Evolutionary conservation across 2,797 vertebrate genomes (phyloP), one percentile per base, ranked within the genome.

Genomic region (Chaetophractus vellerosus): DNA sequence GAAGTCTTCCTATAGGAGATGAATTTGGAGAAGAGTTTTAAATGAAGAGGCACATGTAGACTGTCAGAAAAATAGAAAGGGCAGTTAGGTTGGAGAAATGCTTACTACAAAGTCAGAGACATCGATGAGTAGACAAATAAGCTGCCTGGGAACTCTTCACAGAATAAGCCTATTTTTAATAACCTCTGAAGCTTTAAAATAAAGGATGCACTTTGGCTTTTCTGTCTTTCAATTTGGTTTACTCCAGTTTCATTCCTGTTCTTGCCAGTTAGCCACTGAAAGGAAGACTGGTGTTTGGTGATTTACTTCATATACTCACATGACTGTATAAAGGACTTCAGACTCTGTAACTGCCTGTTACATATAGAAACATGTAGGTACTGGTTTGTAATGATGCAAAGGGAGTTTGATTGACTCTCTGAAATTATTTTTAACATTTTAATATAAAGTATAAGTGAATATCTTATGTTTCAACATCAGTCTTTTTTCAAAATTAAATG

Each of bases 401-500:
- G 61, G 45, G 31, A 72, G 90, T 79, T 93, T 94, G 61, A 94
- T 36, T 33, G 55, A 87, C 75, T 76, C 75, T 76, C 59, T 94
- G 61, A 93, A 95, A 81, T 83, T 59, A 31, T 76, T 80, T 66
- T 21, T 66, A 28, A 87, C 57, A 28, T 91, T 84, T 90, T 91
- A 85, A 72, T 87, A 68, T 48, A 26, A 95, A 76, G 31, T 80
- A 88, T 41, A 74, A 85, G 96, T 72, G 23, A 41, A n/a, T 75
- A 52, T 92, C 9, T 92, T 90, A 76, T 63, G 28, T 95, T 96
- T 94, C 38, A 93, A n/a, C 10, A 80, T 74, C 21, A 83, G 33
- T 94, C 36, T 88, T 76, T 24, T 95, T 92, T 96, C 66, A 94
- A 87, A 96, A 90, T 93, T 52, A 78, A 50, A 93, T 48, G 31